Evolutionary conservation across 2,888 invertebrate species (phyloP), one percentile per base, ranked within the genome.

Genomic region (Phragmatobia fuliginosa): DNA sequence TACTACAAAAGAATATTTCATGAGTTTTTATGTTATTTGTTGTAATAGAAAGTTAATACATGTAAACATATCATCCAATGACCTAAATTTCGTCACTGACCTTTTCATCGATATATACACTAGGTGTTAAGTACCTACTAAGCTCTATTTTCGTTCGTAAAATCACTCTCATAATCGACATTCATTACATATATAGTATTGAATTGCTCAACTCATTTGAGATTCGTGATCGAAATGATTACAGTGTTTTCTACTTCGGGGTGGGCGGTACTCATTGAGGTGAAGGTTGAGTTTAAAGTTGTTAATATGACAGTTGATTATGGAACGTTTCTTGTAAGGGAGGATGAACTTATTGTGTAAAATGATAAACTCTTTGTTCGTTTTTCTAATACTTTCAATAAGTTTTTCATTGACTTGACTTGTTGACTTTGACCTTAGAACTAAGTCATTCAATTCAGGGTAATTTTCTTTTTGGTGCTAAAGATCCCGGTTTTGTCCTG

Each of bases 221-320:
- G 41, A 38, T 66, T 72, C 77, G 68, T 74, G 77, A 75, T 77
- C 61, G 68, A 61, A 72, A 70, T 72, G 52, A 77, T 72, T 79
- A 73, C 75, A 62, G 75, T 80, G 75, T 77, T 63, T 74, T 73
- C 81, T 33, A 67, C 73, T 70, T 59, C 63, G 61, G 79, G 71
- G 76, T 74, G 67, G 73, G 71, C 59, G 76, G 70, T 32, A 28
- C 38, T 56, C 66, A 80, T 67, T 60, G 74, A 62, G 76, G 79
- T 76, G 74, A 81, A 81, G 79, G 82, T 76, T 74, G 52, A 21
- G 21, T 36, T 16, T 21, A 31, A 41, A n/a, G 58, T 28, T 59
- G 58, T 41, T 64, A 7, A 3, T 52, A 36, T 67, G 45, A 61
- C 61, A 45, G 56, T 58, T 58, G 32, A 25, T 32, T 41, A 63